Evolutionary conservation across 2,113 vertebrate genomes (phyloP).

Genomic region (Cheirogaleus medius): DNA sequence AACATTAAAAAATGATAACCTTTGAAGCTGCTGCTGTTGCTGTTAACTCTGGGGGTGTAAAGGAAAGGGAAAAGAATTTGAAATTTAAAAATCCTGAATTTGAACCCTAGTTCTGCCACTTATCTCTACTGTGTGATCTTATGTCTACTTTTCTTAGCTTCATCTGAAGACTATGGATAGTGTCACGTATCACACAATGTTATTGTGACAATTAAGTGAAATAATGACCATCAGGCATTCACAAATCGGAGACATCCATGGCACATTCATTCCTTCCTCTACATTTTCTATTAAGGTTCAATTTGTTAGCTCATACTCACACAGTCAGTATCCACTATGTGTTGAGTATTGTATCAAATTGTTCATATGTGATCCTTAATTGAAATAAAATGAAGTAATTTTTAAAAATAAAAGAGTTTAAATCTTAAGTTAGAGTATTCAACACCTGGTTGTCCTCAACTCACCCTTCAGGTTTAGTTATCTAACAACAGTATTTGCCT

Average conservation of each 20-base stretch:
- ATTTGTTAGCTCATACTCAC: background rate
- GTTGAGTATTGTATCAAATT: background rate
- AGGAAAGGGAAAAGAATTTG: background rate
- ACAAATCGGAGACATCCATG: background rate
- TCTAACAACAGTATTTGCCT: background rate
- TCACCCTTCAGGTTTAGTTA: slow-evolving; percentile 39
- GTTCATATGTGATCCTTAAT: background rate
- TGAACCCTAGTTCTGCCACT: background rate
- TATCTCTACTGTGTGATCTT: background rate
- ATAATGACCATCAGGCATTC: background rate
- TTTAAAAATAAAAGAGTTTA: background rate
- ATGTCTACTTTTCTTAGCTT: background rate
- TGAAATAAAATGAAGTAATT: background rate
- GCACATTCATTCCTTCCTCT: background rate
- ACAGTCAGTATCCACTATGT: background rate
- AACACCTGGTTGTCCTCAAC: slow-evolving; percentile 26
- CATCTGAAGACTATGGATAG: background rate
- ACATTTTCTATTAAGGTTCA: background rate
- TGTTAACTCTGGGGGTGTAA: background rate
- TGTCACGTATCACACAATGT: background rate
- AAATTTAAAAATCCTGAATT: background rate
- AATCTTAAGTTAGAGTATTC: background rate
- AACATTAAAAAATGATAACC: background rate
- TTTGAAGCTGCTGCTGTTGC: background rate
- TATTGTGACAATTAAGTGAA: background rate